Percentiles rank a stretch among this genome's conserved stretches.
Evolutionary conservation across 2,888 invertebrate species (phyloP).

Genomic region (Tolmerus cingulatus): DNA sequence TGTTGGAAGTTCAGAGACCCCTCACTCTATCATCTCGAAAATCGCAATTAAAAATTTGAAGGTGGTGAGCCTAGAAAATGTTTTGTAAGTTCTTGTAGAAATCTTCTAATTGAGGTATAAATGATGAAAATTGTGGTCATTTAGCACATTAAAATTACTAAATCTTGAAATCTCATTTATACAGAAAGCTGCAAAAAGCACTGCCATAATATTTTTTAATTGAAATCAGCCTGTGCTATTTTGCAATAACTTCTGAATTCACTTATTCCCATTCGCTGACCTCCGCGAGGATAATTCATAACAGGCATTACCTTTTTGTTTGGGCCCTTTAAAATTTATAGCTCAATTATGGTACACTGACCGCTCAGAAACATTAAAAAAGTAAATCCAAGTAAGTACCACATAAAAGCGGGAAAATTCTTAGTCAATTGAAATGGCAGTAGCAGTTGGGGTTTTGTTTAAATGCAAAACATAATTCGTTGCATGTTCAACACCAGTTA

Average conservation of each 20-base stretch:
- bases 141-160: too few relatives aligned
- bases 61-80: too few relatives aligned
- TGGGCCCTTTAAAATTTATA: not conserved
- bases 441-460: not conserved
- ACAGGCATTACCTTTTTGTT: not conserved
- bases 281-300: not conserved
- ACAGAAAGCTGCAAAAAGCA: too few relatives aligned
- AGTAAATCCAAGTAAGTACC: not conserved
- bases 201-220: not conserved
- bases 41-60: too few relatives aligned
- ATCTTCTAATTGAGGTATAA: too few relatives aligned
- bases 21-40: too few relatives aligned
- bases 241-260: not conserved
- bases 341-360: not conserved
- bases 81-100: too few relatives aligned
- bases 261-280: not conserved
- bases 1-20: too few relatives aligned
- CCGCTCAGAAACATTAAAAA: not conserved
- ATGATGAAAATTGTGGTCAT: too few relatives aligned
- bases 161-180: too few relatives aligned
- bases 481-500: constrained; percentile 40
- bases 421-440: not conserved
- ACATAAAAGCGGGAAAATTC: not conserved
- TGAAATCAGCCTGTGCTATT: not conserved
- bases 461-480: constrained; percentile 25